phyloP scores from a whole-genome alignment of 2,113 vertebrate species.

The Lichenostomus cassidix region DNA sequence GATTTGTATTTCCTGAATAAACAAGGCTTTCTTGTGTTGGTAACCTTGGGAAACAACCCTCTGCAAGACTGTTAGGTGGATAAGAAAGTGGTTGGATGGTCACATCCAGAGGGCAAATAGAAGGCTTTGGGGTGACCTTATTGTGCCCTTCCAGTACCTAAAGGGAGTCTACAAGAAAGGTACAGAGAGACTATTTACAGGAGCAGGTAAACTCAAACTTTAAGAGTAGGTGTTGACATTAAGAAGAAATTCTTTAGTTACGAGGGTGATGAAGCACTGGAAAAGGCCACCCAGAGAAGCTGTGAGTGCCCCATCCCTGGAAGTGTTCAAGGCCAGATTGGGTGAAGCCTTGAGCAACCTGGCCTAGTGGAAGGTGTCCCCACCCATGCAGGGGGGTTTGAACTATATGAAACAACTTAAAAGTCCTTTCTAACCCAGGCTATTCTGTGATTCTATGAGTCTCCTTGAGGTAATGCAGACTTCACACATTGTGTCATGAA shows the following conservation, averaged over 20 bases:
- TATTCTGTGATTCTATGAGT: neutral
- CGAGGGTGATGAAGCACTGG: neutral
- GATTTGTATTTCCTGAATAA: neutral
- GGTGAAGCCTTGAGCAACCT: neutral
- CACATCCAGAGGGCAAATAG: neutral
- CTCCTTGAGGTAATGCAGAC: neutral
- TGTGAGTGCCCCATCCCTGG: neutral
- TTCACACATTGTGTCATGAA: neutral
- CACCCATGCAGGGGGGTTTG: rapidly evolving
- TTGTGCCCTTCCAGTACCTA: neutral
- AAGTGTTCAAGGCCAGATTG: neutral
- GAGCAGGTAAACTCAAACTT: neutral
- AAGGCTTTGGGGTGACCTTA: neutral
- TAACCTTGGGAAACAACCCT: neutral
- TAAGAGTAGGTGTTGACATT: neutral
- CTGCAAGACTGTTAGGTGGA: neutral
- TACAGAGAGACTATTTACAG: neutral
- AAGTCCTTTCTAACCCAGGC: neutral
- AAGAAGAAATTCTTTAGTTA: neutral
- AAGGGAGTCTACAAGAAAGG: neutral
- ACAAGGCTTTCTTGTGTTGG: neutral
- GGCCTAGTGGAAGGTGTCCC: neutral
- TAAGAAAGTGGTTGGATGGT: neutral
- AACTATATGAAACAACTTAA: neutral
- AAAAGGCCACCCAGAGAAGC: neutral